Conservation (phyloP, 2,113 vertebrate species). For the Caranx melampygus region DNA sequence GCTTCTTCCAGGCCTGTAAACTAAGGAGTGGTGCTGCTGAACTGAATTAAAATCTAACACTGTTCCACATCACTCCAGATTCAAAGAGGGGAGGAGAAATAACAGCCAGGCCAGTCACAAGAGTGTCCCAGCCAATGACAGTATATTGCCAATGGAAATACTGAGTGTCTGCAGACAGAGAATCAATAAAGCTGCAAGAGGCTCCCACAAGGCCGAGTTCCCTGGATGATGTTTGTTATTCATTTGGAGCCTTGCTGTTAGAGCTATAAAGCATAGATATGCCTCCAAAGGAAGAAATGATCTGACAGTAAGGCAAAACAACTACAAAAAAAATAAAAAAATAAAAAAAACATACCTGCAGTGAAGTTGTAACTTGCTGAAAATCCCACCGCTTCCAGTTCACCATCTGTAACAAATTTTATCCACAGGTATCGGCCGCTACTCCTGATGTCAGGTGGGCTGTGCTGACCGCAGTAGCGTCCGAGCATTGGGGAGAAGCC, state of each 20-base stretch:
- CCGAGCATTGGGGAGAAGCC: slow-evolving; percentile 98
- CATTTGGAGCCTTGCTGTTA: slow-evolving; percentile 37
- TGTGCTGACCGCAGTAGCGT: slow-evolving; percentile 97
- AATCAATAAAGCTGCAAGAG: slow-evolving; percentile 65
- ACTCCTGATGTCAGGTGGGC: slow-evolving; percentile 96
- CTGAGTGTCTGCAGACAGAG: slow-evolving; percentile 60
- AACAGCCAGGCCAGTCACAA: slow-evolving; percentile 19
- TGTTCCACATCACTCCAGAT: slow-evolving; percentile 17
- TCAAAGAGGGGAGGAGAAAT: slow-evolving; percentile 21
- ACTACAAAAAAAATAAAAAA: not conserved
- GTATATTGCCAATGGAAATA: slow-evolving; percentile 52
- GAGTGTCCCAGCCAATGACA: slow-evolving; percentile 46
- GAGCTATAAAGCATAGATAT: slow-evolving; percentile 14
- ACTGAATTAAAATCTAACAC: slow-evolving; percentile 32
- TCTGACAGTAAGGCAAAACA: slow-evolving; percentile 15
- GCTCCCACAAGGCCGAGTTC: slow-evolving; percentile 45
- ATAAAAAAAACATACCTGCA: slow-evolving; percentile 85
- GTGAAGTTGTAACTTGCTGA: slow-evolving; percentile 98
- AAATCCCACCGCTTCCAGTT: slow-evolving; percentile 98
- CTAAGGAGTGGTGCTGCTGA: not conserved
- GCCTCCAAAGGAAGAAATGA: slow-evolving; percentile 32
- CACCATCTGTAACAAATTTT: slow-evolving; percentile 99
- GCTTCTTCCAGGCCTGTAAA: slow-evolving; percentile 13
- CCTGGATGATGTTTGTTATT: slow-evolving; percentile 57
- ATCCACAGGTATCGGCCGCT: slow-evolving; percentile 98